These are phyloP conservation scores for Hoplostethus mediterraneus DNA, from an alignment of 2,797 vertebrate genomes.

Conservation along the genomic window DNA sequence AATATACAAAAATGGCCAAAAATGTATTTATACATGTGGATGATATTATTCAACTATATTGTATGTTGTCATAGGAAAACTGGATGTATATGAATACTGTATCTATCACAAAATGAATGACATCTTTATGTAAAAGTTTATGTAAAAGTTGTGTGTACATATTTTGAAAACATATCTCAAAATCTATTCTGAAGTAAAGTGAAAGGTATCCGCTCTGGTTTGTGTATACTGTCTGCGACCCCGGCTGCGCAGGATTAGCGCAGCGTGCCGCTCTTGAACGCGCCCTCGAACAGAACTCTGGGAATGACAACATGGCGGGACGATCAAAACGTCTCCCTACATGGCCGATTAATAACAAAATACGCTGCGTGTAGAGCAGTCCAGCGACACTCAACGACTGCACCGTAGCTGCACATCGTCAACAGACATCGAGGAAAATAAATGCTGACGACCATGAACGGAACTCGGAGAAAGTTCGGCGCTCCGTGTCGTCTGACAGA, in stretches of 20 bases:
- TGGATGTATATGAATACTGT: no score
- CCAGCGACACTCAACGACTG: rapidly evolving
- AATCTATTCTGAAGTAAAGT: no score
- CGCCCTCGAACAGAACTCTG: conserved; percentile 42
- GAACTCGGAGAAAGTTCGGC: background rate
- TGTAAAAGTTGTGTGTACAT: no score
- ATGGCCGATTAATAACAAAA: rapidly evolving
- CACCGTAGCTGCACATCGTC: rapidly evolving
- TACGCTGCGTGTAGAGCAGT: background rate
- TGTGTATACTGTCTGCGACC: background rate
- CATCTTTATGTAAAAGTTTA: no score
- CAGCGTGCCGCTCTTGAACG: conserved; percentile 28
- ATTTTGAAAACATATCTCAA: no score
- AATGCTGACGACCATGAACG: conserved; percentile 27
- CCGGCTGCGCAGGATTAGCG: conserved; percentile 14
- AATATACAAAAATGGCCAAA: no score
- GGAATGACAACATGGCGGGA: conserved; percentile 71
- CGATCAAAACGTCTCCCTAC: conserved; percentile 22
- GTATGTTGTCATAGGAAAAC: no score
- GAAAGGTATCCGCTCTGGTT: no score
- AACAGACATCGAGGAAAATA: rapidly evolving
- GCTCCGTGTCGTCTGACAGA: background rate
- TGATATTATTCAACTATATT: no score
- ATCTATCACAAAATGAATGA: no score
- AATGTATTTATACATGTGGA: no score